Percentiles rank a stretch among this genome's conserved stretches.
phyloP scores from a whole-genome alignment of 2,797 vertebrate species.

The Eupleurogrammus muticus region DNA sequence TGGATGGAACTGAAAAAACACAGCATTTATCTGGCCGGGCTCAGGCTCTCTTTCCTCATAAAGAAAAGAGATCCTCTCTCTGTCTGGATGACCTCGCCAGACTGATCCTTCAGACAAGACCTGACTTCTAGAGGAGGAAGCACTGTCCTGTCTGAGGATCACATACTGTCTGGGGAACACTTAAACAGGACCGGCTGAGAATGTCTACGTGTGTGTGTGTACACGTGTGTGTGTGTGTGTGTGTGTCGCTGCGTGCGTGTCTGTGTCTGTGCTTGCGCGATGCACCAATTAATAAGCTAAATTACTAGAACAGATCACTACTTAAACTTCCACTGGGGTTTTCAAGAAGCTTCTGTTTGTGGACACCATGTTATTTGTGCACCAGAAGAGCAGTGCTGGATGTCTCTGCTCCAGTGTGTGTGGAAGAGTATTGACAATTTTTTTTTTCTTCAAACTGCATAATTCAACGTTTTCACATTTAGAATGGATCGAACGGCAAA shows the following conservation, averaged over 20 bases:
- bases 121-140: slow-evolving; percentile 71
- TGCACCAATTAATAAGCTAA: slow-evolving; percentile 74
- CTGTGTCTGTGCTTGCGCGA: slow-evolving; percentile 41
- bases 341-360: slow-evolving; percentile 34
- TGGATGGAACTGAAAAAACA: slow-evolving; percentile 43
- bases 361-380: slow-evolving; percentile 24
- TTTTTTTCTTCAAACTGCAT: not conserved
- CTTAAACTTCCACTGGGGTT: slow-evolving; percentile 50
- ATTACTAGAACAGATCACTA: slow-evolving; percentile 67
- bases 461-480: slow-evolving; percentile 15
- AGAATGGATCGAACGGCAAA: not conserved
- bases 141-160: slow-evolving; percentile 79
- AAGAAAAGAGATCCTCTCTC: slow-evolving; percentile 67
- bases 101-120: slow-evolving; percentile 78
- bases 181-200: slow-evolving; percentile 64
- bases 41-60: slow-evolving; percentile 68
- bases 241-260: slow-evolving; percentile 18
- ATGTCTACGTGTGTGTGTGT: slow-evolving; percentile 30
- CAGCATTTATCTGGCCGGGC: slow-evolving; percentile 64
- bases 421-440: not conserved
- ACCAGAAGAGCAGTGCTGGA: slow-evolving; percentile 8
- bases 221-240: slow-evolving; percentile 17
- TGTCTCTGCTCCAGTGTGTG: slow-evolving; percentile 15
- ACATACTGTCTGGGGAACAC: slow-evolving; percentile 75
- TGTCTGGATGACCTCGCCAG: slow-evolving; percentile 75